phyloP scores from a whole-genome alignment of 2,113 vertebrate genomes.

The Odontesthes bonariensis region DNA sequence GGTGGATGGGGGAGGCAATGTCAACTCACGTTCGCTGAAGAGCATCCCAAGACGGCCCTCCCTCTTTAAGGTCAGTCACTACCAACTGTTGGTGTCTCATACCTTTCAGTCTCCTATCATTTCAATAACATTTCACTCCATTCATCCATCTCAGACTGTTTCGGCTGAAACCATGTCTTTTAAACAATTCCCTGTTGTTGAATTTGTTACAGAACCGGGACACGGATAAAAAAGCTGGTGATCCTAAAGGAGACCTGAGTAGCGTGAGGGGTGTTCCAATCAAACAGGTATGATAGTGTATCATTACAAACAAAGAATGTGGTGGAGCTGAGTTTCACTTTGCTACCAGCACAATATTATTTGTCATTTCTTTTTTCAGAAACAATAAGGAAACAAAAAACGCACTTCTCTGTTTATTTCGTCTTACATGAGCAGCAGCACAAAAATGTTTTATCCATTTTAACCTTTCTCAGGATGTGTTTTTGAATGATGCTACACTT shows the following conservation, averaged over 20 bases:
- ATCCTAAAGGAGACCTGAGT: conserved; percentile 87
- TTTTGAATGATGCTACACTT: conserved; percentile 18
- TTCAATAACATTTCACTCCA: conserved; percentile 38
- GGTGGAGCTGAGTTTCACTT: neutral
- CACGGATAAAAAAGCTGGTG: conserved; percentile 88
- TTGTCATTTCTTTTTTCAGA: conserved; percentile 7
- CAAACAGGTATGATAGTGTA: conserved; percentile 86
- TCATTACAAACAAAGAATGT: neutral
- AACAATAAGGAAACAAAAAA: conserved; percentile 23
- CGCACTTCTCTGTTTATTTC: conserved; percentile 41
- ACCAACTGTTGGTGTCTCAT: neutral
- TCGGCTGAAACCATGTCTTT: neutral
- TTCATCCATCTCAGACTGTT: neutral
- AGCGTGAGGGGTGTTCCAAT: conserved; percentile 87
- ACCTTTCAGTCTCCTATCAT: conserved; percentile 26
- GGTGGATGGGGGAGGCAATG: conserved; percentile 79
- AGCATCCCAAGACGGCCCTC: conserved; percentile 91
- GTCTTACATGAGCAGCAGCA: conserved; percentile 47
- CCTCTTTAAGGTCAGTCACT: conserved; percentile 90
- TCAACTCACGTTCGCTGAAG: conserved; percentile 86
- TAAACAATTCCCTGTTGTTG: neutral
- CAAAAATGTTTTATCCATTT: conserved; percentile 38
- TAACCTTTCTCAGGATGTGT: conserved; percentile 41
- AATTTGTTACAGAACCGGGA: conserved; percentile 89
- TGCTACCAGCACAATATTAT: neutral